Base-by-base conservation (phyloP, 1,140 invertebrate species). In the Manduca sexta region DNA sequence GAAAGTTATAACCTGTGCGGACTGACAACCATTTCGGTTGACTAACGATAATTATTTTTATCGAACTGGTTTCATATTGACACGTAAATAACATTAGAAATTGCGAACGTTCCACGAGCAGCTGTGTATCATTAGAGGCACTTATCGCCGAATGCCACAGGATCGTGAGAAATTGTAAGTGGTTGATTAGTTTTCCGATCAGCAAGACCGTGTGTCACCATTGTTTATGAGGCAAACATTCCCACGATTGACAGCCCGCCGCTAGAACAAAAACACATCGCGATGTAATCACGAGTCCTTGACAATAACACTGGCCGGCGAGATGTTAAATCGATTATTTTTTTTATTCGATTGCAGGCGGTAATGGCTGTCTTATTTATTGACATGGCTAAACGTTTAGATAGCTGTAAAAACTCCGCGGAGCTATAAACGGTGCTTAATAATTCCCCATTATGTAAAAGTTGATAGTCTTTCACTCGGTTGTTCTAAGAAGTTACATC, bases 1-100 rank as follows among this genome's bases (percentile, higher is more conserved):
- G 76, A 77, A 77, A 75, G 72, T 80, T 67, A 74, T 67, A 49
- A 52, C 57, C 63, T 49, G 44, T 44, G 8, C 38, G 31, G 42
- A 52, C 49, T 39, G 40, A 50, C 45, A 45, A 44, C 37, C 8
- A 8, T 16, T 31, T 43, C 42, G 49, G 29, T 41, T 45, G 35
- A 42, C 49, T 44, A 51, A 48, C 33, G 16, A 34, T 51, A 46
- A 48, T 39, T 33, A 38, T 35, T 42, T 44, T 44, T 26, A 26
- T 26, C 21, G 21, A 8, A 26, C 21, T 26, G 4, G 14, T 35
- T 35, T 35, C n/a, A 35, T 14, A 35, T 35, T 35, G 34, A 35
- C 33, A 12, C 33, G 11, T 34, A 34, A 34, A 34, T 12, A 34
- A 34, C 33, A 13, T 34, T 34, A 34, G 33, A 34, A 34, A 26